Percentiles rank a stretch among this genome's conserved stretches.
Evolutionary conservation across 2,888 invertebrate genomes (phyloP).

Genomic region (Gonocerus acuteangulatus): DNA sequence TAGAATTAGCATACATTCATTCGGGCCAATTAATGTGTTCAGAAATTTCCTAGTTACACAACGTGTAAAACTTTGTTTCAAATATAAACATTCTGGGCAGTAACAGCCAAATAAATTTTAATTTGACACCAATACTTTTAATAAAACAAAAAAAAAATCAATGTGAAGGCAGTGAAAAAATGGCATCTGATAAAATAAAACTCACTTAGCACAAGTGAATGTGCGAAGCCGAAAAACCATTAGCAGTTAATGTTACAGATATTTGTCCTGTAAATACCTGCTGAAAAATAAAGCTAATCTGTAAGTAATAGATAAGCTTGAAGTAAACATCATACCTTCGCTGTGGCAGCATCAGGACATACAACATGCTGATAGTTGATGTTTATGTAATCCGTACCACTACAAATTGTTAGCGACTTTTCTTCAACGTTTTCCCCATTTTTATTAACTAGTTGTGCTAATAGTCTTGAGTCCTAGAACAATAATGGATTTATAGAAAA

Average conservation of each 20-base stretch:
- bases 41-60: too few relatives aligned
- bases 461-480: constrained; percentile 70
- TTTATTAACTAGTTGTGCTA: constrained; percentile 65
- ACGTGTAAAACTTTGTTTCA: too few relatives aligned
- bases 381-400: constrained; percentile 97
- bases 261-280: constrained; percentile 11
- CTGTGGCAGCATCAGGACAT: constrained; percentile 84
- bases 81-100: too few relatives aligned
- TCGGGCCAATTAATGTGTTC: too few relatives aligned
- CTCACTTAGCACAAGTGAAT: constrained; percentile 10
- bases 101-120: too few relatives aligned
- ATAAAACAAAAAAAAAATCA: background rate
- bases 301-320: background rate
- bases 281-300: constrained; percentile 1
- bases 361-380: constrained; percentile 96
- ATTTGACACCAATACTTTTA: background rate
- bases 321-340: constrained; percentile 61
- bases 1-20: too few relatives aligned
- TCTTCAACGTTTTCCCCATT: constrained; percentile 79
- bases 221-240: constrained; percentile 10
- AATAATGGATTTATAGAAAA: too few relatives aligned
- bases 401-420: constrained; percentile 92
- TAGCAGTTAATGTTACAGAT: constrained; percentile 6
- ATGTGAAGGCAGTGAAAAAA: constrained; percentile 4
- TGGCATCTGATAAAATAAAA: constrained; percentile 1